These are phyloP conservation scores for Pelagia noctiluca DNA, from an alignment of 30 jellyfish, hydroid and myxozoan species.

Conservation along the genomic window DNA sequence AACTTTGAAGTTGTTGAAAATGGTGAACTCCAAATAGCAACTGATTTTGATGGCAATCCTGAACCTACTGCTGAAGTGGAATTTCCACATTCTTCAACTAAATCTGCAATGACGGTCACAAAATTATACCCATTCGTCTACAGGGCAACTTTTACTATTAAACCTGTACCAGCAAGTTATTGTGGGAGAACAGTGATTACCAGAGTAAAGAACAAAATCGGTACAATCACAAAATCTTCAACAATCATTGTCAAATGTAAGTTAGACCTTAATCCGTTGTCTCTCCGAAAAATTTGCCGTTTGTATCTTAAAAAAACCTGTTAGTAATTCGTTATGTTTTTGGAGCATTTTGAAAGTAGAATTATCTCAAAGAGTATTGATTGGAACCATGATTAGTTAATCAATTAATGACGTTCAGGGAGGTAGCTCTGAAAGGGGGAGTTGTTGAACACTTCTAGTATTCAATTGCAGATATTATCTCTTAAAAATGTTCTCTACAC, in stretches of 20 bases:
- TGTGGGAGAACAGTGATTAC: background rate
- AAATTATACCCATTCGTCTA: background rate
- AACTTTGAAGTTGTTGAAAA: background rate
- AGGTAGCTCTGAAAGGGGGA: no score
- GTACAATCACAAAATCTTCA: background rate
- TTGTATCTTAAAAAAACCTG: background rate
- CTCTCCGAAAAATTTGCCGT: background rate
- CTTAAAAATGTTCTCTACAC: no score
- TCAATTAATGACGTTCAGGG: background rate
- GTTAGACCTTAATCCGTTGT: background rate
- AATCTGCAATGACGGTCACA: background rate
- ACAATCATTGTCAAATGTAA: background rate
- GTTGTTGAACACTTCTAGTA: no score
- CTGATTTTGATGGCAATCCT: constrained; percentile 2
- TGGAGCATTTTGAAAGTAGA: no score
- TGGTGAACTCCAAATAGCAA: background rate
- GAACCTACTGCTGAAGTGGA: constrained; percentile 3
- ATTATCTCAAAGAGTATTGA: background rate
- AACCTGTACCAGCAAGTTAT: background rate
- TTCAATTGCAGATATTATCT: no score
- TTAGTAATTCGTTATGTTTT: background rate
- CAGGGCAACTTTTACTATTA: background rate
- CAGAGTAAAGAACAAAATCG: background rate
- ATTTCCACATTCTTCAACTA: background rate
- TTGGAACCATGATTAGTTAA: background rate